Conservation (phyloP, 1,140 invertebrate species). For the Hyles vespertilio region DNA sequence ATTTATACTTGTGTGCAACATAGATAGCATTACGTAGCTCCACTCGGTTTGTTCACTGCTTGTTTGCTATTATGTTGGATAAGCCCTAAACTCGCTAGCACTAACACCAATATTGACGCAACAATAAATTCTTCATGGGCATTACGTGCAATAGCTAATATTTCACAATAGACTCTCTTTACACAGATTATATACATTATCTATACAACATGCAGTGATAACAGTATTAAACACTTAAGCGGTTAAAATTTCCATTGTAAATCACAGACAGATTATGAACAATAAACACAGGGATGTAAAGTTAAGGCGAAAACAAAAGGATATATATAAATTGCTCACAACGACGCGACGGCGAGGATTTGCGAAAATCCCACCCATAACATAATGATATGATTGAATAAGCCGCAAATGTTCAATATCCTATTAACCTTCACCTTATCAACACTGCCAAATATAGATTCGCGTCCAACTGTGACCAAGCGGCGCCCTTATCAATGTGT, state of each 20-base stretch:
- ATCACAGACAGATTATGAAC: slow-evolving; percentile 25
- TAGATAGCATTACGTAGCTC: too few species aligned
- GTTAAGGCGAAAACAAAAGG: slow-evolving; percentile 7
- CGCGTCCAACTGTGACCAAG: slow-evolving; percentile 26
- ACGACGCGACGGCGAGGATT: neutral
- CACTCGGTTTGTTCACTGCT: too few species aligned
- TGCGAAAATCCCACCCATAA: neutral
- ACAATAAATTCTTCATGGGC: slow-evolving; percentile 26
- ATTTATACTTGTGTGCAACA: too few species aligned
- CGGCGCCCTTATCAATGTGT: slow-evolving; percentile 29
- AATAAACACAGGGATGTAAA: neutral
- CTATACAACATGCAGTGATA: slow-evolving; percentile 34
- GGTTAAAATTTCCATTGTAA: slow-evolving; percentile 43
- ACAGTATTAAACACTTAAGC: slow-evolving; percentile 27
- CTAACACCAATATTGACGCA: slow-evolving; percentile 22
- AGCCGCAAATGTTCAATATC: slow-evolving; percentile 15
- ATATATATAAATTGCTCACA: neutral
- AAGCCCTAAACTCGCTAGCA: neutral
- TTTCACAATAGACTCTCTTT: slow-evolving; percentile 31
- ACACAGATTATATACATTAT: slow-evolving; percentile 31
- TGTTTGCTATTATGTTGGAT: slow-evolving; percentile 1
- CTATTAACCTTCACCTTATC: slow-evolving; percentile 59
- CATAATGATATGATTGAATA: slow-evolving; percentile 5
- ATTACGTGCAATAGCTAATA: slow-evolving; percentile 21
- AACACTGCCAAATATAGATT: slow-evolving; percentile 34